These are phyloP conservation scores for Choristoneura fumiferana DNA, from an alignment of 1,140 invertebrate genomes.

Conservation along the genomic window DNA sequence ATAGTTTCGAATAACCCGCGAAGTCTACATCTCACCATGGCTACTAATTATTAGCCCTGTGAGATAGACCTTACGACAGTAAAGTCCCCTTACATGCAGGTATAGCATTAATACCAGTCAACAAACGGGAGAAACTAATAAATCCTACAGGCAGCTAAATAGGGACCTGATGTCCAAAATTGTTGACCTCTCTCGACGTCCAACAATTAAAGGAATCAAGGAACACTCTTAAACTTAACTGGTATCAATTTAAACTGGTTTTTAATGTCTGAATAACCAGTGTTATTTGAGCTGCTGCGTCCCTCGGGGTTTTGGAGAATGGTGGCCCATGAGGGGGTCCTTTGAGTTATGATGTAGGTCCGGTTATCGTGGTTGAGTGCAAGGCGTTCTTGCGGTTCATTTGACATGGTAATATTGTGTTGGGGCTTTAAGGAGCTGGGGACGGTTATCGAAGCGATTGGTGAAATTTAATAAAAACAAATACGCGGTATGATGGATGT, in stretches of 20 bases:
- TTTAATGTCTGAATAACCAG: background rate
- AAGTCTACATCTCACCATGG: too few species aligned
- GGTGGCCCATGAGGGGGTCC: background rate
- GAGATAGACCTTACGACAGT: too few species aligned
- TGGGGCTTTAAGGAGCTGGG: slow-evolving; percentile 1
- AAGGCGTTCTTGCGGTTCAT: slow-evolving; percentile 10
- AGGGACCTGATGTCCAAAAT: background rate
- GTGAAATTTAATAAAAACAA: too few species aligned
- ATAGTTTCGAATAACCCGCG: too few species aligned
- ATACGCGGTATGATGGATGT: too few species aligned
- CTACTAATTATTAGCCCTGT: too few species aligned
- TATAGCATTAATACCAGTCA: slow-evolving; percentile 2
- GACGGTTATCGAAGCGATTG: too few species aligned
- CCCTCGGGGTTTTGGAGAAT: background rate
- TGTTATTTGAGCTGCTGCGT: background rate
- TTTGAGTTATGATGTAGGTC: background rate
- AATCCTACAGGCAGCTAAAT: background rate
- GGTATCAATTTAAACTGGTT: background rate
- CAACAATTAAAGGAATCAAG: background rate
- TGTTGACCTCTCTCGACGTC: background rate
- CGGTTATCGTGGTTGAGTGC: background rate
- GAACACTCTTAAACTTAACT: background rate
- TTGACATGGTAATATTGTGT: slow-evolving; percentile 10
- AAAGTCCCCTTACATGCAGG: too few species aligned
- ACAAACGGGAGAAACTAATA: slow-evolving; percentile 10